Base-by-base conservation (phyloP, 2,797 vertebrate genomes). In the Remorina albescens region DNA sequence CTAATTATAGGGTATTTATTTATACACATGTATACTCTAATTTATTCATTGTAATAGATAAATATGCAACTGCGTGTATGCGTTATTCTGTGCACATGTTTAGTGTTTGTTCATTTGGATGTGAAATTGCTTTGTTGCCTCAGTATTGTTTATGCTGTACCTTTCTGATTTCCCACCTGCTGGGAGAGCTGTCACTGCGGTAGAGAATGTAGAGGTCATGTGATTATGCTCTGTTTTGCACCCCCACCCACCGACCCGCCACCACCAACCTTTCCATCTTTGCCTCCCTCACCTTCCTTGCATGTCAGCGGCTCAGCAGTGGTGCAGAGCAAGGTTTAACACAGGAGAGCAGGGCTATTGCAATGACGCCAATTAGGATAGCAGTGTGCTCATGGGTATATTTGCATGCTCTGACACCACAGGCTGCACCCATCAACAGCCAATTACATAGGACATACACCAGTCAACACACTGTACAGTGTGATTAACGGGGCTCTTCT, bases 401-500 rank as follows among this genome's bases (percentile, higher is more conserved):
- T 80, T 72, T 85, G 65, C 75, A 44, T 21, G n/a, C 53, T 59
- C 30, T 76, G 80, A 72, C 73, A 41, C 36, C 50, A 10, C 41
- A 25, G 39, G 66, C 55, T 51, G 65, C 68, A 70, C 56, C 72
- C 36, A 39, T 74, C 71, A 71, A 28, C 73, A 28, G 66, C 61
- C 76, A 82, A 88, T 86, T 84, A 80, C 44, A 56, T 42, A 64
- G 74, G 60, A 82, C 37, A 63, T 59, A 58, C 34, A 71, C 39
- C 44, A 64, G 71, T 70, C 74, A 37, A 49, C 42, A 49, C 12
- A 28, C 12, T 59, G 72, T 62, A 80, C 6, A 5, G 50, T 32
- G n/a, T 37, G 67, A 87, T 67, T 67, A 73, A 71, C 34, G 12
- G 34, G 10, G 37, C 49, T 62, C 8, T 2, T 80, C 39, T 65